These are phyloP conservation scores for Sycophaga agraensis DNA, from an alignment of 1,140 invertebrate species.

Conservation along the genomic window DNA sequence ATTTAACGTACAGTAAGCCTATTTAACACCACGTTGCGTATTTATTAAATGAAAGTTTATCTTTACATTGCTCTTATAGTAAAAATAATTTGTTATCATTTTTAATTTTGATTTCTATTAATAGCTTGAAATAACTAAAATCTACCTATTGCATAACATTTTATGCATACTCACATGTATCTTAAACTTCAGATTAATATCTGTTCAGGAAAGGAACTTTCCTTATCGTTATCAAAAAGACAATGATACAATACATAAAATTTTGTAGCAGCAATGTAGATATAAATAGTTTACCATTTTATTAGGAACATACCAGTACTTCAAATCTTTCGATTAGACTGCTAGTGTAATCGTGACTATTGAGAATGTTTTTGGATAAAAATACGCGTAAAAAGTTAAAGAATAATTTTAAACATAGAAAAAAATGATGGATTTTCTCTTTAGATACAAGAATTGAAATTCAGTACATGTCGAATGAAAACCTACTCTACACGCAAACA, in stretches of 20 bases:
- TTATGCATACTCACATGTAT: slow-evolving; percentile 1
- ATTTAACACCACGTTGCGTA: slow-evolving; percentile 17
- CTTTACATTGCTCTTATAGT: slow-evolving; percentile 19
- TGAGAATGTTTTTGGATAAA: background rate
- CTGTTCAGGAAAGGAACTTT: background rate
- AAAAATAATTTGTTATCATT: background rate
- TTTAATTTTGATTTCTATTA: no score
- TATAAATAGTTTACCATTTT: slow-evolving; percentile 12
- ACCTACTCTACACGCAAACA: slow-evolving; percentile 19
- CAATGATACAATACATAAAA: slow-evolving; percentile 14
- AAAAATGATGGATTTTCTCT: background rate
- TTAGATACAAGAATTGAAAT: background rate
- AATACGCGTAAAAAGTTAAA: background rate
- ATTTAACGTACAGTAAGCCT: slow-evolving; percentile 9
- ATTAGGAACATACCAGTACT: slow-evolving; percentile 28
- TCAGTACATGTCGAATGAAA: slow-evolving; percentile 14
- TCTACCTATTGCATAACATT: background rate
- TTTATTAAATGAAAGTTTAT: slow-evolving; percentile 1
- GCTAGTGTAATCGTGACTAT: background rate
- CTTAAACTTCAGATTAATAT: background rate
- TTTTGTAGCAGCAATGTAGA: slow-evolving; percentile 2
- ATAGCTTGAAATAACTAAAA: background rate
- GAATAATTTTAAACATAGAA: background rate
- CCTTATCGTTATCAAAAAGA: background rate
- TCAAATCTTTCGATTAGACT: no score